Conservation (phyloP, 2,888 invertebrate genomes). For the Spicauda simplicius region DNA sequence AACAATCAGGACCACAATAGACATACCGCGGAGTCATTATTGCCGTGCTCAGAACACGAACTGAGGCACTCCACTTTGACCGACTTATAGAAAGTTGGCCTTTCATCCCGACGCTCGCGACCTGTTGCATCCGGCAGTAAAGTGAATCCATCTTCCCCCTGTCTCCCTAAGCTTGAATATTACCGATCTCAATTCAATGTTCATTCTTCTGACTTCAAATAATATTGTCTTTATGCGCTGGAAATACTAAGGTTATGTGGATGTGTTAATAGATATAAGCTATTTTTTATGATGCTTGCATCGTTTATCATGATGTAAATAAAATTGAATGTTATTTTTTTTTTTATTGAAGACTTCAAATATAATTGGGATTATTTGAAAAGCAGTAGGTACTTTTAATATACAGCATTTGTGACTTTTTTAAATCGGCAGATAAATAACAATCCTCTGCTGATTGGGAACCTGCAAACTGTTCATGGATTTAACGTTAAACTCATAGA, state of each 20-base stretch:
- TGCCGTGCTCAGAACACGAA: constrained; percentile 14
- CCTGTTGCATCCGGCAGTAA: constrained; percentile 82
- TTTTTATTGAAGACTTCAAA: too few species aligned
- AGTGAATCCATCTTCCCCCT: constrained; percentile 67
- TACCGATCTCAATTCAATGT: constrained; percentile 25
- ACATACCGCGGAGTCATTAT: constrained; percentile 10
- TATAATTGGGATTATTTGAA: too few species aligned
- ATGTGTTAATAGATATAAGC: constrained; percentile 9
- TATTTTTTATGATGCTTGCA: too few species aligned
- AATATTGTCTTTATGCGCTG: constrained; percentile 3
- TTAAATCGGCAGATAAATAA: too few species aligned
- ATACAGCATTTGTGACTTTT: too few species aligned
- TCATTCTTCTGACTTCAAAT: constrained; percentile 21
- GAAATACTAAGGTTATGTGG: constrained; percentile 9
- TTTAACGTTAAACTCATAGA: too few species aligned
- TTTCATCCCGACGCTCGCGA: constrained; percentile 57
- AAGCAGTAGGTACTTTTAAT: too few species aligned
- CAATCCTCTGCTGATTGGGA: too few species aligned
- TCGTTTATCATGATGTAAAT: too few species aligned
- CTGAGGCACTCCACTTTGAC: constrained; percentile 21
- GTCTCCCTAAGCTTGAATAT: constrained; percentile 43
- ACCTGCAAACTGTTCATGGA: too few species aligned
- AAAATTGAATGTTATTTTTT: too few species aligned
- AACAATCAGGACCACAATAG: constrained; percentile 25
- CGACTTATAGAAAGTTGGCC: constrained; percentile 52